phyloP scores from a whole-genome alignment of 37 sponge, comb jelly and placozoan species.

The Petrosia ficiformis region DNA sequence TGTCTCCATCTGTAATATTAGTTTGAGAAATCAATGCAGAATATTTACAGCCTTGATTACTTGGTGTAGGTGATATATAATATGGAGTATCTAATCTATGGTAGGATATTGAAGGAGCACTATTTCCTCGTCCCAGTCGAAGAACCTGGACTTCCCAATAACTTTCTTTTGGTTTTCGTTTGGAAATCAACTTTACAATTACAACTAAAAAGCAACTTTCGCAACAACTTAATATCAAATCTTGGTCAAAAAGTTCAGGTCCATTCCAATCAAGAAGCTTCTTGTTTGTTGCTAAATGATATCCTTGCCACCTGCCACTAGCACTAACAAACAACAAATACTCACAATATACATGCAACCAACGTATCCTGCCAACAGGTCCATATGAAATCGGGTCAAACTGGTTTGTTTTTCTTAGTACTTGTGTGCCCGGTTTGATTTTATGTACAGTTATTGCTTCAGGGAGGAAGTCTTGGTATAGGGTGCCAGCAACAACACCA shows the following conservation, averaged over 20 bases:
- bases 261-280: constrained; percentile 2
- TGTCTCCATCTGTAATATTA: not conserved
- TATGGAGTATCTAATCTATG: constrained; percentile 15
- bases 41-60: constrained; percentile 3
- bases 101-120: not conserved
- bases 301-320: constrained; percentile 42
- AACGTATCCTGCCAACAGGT: constrained; percentile 24
- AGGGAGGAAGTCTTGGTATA: constrained; percentile 46
- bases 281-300: not conserved
- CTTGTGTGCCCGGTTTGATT: not conserved
- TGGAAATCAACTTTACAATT: constrained; percentile 8
- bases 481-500: constrained; percentile 13
- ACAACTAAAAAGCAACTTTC: constrained; percentile 16
- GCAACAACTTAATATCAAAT: constrained; percentile 24
- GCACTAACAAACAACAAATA: constrained; percentile 25
- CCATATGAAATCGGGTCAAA: not conserved
- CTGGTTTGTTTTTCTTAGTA: not conserved
- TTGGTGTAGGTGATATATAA: not conserved
- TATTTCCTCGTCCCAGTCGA: not conserved
- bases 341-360: constrained; percentile 3
- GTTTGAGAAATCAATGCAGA: constrained; percentile 11
- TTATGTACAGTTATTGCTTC: constrained; percentile 10
- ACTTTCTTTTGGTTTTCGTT: not conserved
- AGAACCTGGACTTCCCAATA: constrained; percentile 35
- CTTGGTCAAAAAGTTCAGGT: constrained; percentile 17